Evolutionary conservation across 1,140 invertebrate species (phyloP), one percentile per base, ranked within the genome.

Genomic region (Eulimnadia texana): DNA sequence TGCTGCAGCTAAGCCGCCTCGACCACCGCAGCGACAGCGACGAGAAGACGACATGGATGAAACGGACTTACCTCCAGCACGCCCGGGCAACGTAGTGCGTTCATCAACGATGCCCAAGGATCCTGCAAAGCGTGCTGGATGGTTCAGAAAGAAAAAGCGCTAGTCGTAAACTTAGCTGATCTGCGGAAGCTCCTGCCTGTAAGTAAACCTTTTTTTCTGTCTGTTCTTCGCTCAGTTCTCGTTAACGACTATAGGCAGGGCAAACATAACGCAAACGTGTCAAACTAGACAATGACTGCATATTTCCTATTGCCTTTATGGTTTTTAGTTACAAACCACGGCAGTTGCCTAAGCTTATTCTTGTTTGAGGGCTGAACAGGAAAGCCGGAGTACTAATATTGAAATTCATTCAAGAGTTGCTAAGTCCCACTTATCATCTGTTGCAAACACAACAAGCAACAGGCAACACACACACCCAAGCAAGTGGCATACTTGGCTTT

Each of bases 51-150:
- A 52, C 52, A 24, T 33, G 47, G 60, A 61, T 62, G 64, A 27
- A 50, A 52, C 10, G 25, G 53, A 42, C 6, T 42, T 9, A 6
- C 33, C 33, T 9, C 6, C 33, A 16, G 6, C 33, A 42, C 33
- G 56, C 24, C 19, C 57, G 65, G 56, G 61, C 53, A 64, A 66
- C 20, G 68, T 68, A 10, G 65, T 65, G 23, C 58, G 70, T 11
- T 71, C 70, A 9, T 68, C 69, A 54, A 70, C 69, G 10, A 67
- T 71, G 65, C 68, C 69, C 61, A 70, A 71, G 63, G 68, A 71
- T 59, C 6, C 33, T 9, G 66, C 68, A 6, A 63, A 67, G 50
- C 62, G 70, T 28, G 67, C 69, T 1, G 68, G 68, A n/a, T 71
- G 69, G 69, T 67, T 70, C 10, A 59, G 67, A 42, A 67, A 66